Base-by-base conservation (phyloP, 2,888 invertebrate genomes). In the Chorisops tibialis region DNA sequence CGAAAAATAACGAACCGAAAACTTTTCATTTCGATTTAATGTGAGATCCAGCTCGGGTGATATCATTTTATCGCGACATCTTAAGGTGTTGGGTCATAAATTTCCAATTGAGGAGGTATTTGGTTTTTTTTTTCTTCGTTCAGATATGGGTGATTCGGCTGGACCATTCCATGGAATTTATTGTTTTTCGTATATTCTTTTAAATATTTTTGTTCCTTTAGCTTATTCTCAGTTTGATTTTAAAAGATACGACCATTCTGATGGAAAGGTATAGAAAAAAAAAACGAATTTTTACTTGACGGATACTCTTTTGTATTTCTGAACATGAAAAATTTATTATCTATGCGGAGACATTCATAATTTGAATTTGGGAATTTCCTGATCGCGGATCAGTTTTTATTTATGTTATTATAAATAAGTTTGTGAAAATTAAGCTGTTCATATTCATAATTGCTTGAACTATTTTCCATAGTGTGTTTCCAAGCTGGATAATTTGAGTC, bases 1-100 rank as follows among this genome's bases (percentile, higher is more conserved):
- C 30, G 30, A 30, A 30, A 30, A 30, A 30, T 30, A 30, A 30
- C 30, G 30, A 54, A 41, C 52, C n/a, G 21, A 21, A 2, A 54
- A 54, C 39, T 24, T 39, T 41, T 41, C 41, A 41, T 54, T 41
- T 54, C 41, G 22, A 41, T 41, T 54, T 41, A 30, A 47, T 22
- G 12, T 14, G n/a, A 38, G 30, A 30, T 30, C 30, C 30, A 54
- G 22, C 39, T 54, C 41, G 6, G 56, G 30, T 45, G 45, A 56
- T 56, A 43, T 35, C 24, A 56, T 56, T 30, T 56, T 56, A 56
- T 56, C 56, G 14, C 16, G 18, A 35, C 30, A 56, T 56, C 56
- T 56, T 30, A 24, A 56, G 56, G 45, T 56, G 56, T 56, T 45
- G 43, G 30, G 43, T 56, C 45, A 56, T 56, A 56, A 43, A 56